Conservation (phyloP, 2,797 vertebrate genomes). For the Cygnus olor region DNA sequence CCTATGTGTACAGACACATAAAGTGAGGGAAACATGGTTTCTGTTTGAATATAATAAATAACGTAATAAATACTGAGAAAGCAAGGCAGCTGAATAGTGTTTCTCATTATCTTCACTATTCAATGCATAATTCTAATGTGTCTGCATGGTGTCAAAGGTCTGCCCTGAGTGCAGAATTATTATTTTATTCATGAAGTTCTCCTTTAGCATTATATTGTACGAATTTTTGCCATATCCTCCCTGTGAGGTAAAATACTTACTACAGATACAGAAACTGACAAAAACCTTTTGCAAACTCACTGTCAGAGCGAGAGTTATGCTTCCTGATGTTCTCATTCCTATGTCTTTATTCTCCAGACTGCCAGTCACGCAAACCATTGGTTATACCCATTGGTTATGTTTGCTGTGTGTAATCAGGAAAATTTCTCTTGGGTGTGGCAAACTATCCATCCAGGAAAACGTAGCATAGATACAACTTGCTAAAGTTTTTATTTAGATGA, state of each 20-base stretch:
- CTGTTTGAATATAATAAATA: background rate
- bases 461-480: background rate
- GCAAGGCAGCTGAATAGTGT: background rate
- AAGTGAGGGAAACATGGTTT: background rate
- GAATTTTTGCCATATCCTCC: background rate
- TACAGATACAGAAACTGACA: background rate
- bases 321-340: background rate
- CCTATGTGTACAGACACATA: background rate
- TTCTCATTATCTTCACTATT: background rate
- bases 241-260: background rate
- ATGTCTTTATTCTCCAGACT: background rate
- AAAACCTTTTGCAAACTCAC: background rate
- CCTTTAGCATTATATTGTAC: background rate
- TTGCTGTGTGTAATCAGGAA: background rate
- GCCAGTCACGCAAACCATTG: background rate
- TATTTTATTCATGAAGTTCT: conserved; percentile 6
- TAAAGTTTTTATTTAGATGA: background rate
- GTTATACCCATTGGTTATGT: background rate
- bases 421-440: background rate
- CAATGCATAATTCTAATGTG: background rate
- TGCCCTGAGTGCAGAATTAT: background rate
- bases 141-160: background rate
- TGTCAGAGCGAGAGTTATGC: background rate
- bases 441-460: background rate
- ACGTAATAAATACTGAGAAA: background rate